Evolutionary conservation across 2,888 invertebrate genomes (phyloP), one percentile per base, ranked within the genome.

Genomic region (Conchocele bisecta): DNA sequence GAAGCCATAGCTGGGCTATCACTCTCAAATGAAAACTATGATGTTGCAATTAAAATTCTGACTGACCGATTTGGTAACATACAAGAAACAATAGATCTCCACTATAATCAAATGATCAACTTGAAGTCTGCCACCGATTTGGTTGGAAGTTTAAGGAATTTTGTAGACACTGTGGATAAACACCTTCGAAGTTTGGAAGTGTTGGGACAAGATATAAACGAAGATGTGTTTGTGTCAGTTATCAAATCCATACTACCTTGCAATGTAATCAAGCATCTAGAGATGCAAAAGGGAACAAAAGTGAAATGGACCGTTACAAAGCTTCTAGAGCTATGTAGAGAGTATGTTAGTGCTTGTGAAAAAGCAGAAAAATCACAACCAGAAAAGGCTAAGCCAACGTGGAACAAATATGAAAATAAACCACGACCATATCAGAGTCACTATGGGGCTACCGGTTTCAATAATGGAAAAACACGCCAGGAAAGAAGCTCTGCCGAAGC

Each of bases 1-100:
- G 26, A 17, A 13, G 50, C 66, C n/a, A 57, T 68, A 28, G 37
- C 50, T 15, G 68, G 72, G n/a, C 24, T 73, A 41, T 39, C 60
- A 1, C 41, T 68, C 3, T 48, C 48, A 48, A 48, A 48, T 28
- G 48, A 48, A 24, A 48, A 48, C 15, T 48, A 48, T 5, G 11
- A 7, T n/a, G 48, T 48, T 24, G 48, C 48, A 5, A n/a, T 5
- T n/a, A 61, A 48, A 3, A 29, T 48, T 9, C 48, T 48, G 11
- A 48, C 28, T n/a, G 26, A 48, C n/a, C 17, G 48, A 13, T 48
- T 48, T 28, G 28, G 48, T 29, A 31, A 48, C n/a, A 15, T 29
- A 48, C 48, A 48, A 48, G n/a, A 13, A 15, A 17, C 31, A n/a
- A 26, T 24, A 5, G 31, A 48, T 13, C 31, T 11, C 17, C 48